Conservation (phyloP, 2,888 invertebrate genomes). For the Heliconius hortense region DNA sequence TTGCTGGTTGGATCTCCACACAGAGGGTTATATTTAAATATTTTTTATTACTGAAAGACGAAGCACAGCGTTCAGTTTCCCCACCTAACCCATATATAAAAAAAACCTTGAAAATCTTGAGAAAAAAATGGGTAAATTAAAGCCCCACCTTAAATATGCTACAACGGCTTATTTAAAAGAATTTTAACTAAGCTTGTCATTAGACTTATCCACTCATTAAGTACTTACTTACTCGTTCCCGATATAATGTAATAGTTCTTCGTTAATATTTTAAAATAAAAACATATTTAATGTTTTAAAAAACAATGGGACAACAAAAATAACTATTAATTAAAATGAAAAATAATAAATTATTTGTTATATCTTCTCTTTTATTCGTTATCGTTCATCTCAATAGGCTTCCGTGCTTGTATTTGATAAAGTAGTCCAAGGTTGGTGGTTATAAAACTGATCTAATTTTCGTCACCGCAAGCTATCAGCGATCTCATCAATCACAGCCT, state of each 20-base stretch:
- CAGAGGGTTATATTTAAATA: no score
- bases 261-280: neutral
- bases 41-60: no score
- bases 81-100: no score
- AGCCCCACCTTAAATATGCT: no score
- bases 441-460: constrained; percentile 34
- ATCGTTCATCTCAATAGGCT: neutral
- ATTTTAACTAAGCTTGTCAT: neutral
- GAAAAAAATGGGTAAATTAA: no score
- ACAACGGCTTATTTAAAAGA: neutral
- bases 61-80: no score
- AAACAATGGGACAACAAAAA: neutral
- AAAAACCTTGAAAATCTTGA: no score
- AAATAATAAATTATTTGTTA: neutral
- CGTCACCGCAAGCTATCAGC: constrained; percentile 34
- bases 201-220: neutral
- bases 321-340: neutral
- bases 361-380: neutral
- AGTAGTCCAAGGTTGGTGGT: constrained; percentile 33
- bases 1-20: no score
- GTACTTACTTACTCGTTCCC: neutral
- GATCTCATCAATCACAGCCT: constrained; percentile 39
- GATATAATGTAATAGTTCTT: neutral
- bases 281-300: neutral
- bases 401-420: constrained; percentile 24